Conservation (phyloP, 2,888 invertebrate genomes). For the Julus scanicus region DNA sequence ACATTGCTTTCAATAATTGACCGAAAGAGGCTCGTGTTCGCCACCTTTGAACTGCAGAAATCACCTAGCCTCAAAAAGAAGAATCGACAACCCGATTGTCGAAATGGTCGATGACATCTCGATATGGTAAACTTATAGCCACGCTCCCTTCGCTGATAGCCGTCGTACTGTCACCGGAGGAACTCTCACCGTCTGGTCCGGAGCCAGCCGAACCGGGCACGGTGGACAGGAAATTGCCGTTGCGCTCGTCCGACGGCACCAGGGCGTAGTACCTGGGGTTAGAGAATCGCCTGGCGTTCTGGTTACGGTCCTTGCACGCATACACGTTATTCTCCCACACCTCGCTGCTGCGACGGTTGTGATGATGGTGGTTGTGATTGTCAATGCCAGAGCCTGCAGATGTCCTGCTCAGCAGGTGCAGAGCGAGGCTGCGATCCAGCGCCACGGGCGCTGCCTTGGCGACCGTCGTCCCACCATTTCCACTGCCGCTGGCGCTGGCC, state of each 20-base stretch:
- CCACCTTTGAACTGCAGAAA: neutral
- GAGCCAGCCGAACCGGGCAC: constrained; percentile 37
- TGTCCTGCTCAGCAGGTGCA: constrained; percentile 50
- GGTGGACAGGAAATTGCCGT: constrained; percentile 51
- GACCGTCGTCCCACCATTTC: neutral
- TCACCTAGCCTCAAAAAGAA: neutral
- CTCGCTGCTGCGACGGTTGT: constrained; percentile 54
- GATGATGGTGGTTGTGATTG: constrained; percentile 38
- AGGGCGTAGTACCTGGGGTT: constrained; percentile 50
- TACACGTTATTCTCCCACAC: constrained; percentile 51
- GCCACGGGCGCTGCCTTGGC: neutral
- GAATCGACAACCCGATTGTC: constrained; percentile 48
- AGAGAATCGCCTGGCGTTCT: constrained; percentile 50
- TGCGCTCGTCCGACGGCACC: constrained; percentile 48
- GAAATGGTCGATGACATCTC: constrained; percentile 12
- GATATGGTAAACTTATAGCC: constrained; percentile 4
- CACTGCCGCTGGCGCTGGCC: neutral
- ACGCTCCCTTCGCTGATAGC: neutral
- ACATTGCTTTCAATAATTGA: neutral
- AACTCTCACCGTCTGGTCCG: neutral
- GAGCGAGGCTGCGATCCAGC: neutral
- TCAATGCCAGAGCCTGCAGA: constrained; percentile 44
- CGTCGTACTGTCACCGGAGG: neutral
- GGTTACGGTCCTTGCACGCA: neutral
- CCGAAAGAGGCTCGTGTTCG: neutral